Percentiles rank a stretch among this genome's conserved stretches.
Evolutionary conservation across 2,113 vertebrate genomes (phyloP).

Genomic region (Reinhardtius hippoglossoides): DNA sequence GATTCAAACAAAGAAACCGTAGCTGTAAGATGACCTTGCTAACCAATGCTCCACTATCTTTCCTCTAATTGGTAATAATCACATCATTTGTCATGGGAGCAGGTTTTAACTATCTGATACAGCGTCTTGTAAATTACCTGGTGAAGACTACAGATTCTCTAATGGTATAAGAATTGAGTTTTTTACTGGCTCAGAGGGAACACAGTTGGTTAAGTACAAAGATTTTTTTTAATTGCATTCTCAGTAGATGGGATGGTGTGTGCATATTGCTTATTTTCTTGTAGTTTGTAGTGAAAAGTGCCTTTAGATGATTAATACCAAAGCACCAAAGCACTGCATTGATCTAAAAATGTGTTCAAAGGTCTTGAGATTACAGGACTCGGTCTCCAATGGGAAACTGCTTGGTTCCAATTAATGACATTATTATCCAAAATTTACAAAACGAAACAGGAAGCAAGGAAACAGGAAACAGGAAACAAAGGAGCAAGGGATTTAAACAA

Average conservation of each 20-base stretch:
- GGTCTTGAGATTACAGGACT: not conserved
- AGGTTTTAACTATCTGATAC: not conserved
- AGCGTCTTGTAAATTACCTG: not conserved
- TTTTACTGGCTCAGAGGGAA: not conserved
- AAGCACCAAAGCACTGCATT: not conserved
- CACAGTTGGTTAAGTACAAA: slow-evolving; percentile 3
- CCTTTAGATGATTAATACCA: slow-evolving; percentile 4
- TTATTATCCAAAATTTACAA: too few relatives aligned
- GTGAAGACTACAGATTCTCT: not conserved
- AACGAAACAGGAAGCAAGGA: too few relatives aligned
- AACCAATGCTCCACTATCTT: not conserved
- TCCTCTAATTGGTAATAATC: not conserved
- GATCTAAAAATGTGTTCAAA: not conserved
- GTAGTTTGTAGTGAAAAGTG: too few relatives aligned
- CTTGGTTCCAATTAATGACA: too few relatives aligned
- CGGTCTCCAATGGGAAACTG: too few relatives aligned
- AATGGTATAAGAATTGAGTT: not conserved
- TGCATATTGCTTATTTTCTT: slow-evolving; percentile 3
- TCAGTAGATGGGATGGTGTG: slow-evolving; percentile 7
- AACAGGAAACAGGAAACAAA: too few relatives aligned
- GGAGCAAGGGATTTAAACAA: too few relatives aligned
- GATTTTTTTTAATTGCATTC: slow-evolving; percentile 14
- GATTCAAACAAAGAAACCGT: too few relatives aligned
- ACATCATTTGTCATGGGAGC: not conserved
- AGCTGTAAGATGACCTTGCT: too few relatives aligned